A percentile compares a stretch with the other conserved stretches of the same genome.
Evolutionary conservation across 2,113 vertebrate genomes (phyloP).

Genomic region (Morone saxatilis): DNA sequence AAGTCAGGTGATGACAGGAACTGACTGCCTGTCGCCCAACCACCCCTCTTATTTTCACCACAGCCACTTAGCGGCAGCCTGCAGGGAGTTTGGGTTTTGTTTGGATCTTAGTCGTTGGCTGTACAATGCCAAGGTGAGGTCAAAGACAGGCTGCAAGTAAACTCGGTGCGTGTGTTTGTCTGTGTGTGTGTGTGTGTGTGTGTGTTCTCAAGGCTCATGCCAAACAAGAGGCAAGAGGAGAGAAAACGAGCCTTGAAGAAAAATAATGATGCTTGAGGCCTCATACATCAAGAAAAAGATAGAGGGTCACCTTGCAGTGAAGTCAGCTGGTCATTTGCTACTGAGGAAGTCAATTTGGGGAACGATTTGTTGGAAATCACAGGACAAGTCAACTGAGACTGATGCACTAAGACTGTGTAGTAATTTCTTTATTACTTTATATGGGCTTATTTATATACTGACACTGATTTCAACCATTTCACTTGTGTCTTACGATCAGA

Average conservation of each 20-base stretch:
- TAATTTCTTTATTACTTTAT: neutral
- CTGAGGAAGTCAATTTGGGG: conserved; percentile 46
- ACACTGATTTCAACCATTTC: neutral
- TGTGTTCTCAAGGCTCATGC: conserved; percentile 62
- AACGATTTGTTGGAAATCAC: conserved; percentile 49
- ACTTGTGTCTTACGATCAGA: neutral
- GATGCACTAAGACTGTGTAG: neutral
- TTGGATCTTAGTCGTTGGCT: conserved; percentile 59
- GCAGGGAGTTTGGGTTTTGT: conserved; percentile 61
- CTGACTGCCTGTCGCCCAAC: conserved; percentile 10
- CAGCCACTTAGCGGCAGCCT: conserved; percentile 60
- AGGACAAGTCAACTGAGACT: conserved; percentile 18
- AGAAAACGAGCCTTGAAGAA: conserved; percentile 71
- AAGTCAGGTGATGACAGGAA: conserved; percentile 26
- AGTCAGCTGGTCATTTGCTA: conserved; percentile 65
- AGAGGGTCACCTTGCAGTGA: conserved; percentile 74
- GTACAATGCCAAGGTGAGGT: conserved; percentile 75
- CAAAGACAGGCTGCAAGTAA: conserved; percentile 67
- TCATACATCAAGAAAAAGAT: conserved; percentile 72
- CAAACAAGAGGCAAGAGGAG: conserved; percentile 51
- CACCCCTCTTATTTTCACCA: conserved; percentile 44
- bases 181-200: neutral
- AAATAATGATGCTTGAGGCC: conserved; percentile 73
- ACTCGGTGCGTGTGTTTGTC: neutral
- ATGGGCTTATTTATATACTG: neutral